These are phyloP conservation scores for Crenichthys baileyi DNA, from an alignment of 2,797 vertebrate genomes.

Conservation along the genomic window DNA sequence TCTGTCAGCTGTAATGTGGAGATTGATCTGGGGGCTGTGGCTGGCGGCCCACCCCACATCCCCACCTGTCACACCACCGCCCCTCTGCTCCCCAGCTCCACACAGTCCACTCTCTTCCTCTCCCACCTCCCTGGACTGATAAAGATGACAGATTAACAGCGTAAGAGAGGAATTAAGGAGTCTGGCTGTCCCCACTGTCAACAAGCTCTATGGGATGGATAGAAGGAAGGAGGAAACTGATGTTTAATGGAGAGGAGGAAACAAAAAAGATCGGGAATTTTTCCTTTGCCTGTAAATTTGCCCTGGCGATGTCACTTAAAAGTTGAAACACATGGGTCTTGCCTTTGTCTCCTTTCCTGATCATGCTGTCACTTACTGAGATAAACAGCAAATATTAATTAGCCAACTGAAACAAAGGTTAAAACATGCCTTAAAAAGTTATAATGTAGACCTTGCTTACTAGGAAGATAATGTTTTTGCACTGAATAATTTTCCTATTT, in stretches of 20 bases:
- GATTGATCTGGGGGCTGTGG: constrained; percentile 94
- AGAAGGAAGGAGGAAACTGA: constrained; percentile 64
- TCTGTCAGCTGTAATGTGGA: constrained; percentile 99
- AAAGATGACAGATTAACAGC: constrained; percentile 99
- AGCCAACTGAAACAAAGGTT: constrained; percentile 18
- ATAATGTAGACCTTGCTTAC: constrained; percentile 14
- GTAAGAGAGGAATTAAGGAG: constrained; percentile 96
- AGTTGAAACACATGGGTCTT: constrained; percentile 54
- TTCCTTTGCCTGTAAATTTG: constrained; percentile 51
- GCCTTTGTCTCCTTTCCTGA: constrained; percentile 58
- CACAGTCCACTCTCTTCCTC: constrained; percentile 22
- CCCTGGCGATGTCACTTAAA: constrained; percentile 66
- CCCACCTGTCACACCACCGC: constrained; percentile 78
- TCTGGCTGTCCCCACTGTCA: constrained; percentile 91
- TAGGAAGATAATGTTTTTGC: constrained; percentile 5
- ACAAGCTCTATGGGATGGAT: constrained; percentile 77
- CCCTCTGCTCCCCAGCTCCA: constrained; percentile 50
- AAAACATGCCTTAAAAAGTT: constrained; percentile 24
- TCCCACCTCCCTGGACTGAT: constrained; percentile 88
- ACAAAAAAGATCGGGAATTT: constrained; percentile 51
- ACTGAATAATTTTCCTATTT: constrained; percentile 21
- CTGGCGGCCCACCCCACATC: constrained; percentile 79
- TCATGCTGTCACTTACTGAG: constrained; percentile 43
- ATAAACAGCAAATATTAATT: constrained; percentile 44
- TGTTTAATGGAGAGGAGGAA: constrained; percentile 69